A percentile compares a stretch with the other conserved stretches of the same genome.
phyloP scores from a whole-genome alignment of 30 jellyfish, hydroid and myxozoan species.

The Sanderia malayensis region DNA sequence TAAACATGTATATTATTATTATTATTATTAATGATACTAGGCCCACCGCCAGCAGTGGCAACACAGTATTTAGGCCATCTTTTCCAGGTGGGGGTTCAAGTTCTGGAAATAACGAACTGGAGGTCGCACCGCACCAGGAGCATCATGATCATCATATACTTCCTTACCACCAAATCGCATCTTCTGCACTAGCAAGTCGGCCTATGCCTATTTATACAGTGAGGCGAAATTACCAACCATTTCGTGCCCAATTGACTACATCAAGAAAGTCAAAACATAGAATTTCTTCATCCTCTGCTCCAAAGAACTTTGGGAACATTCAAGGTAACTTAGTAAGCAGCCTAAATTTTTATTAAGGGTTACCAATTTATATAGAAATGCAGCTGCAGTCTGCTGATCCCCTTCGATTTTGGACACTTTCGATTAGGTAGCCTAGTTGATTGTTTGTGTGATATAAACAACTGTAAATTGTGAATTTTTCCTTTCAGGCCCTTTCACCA shows the following conservation, averaged over 20 bases:
- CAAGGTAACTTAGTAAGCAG: background rate
- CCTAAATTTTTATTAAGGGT: background rate
- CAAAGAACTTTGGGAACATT: background rate
- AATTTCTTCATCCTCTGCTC: background rate
- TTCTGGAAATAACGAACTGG: conserved; percentile 5
- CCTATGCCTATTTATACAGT: conserved; percentile 1
- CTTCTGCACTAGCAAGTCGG: background rate
- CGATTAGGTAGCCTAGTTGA: too few relatives aligned
- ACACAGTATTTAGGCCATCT: conserved; percentile 2
- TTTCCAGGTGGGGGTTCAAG: background rate
- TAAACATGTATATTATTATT: too few relatives aligned
- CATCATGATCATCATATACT: background rate
- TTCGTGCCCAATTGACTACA: background rate
- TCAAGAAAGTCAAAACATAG: background rate
- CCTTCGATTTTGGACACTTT: too few relatives aligned
- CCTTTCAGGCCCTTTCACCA: conserved; percentile 1
- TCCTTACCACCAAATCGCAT: background rate
- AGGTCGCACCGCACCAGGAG: conserved; percentile 2
- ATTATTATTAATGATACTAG: background rate
- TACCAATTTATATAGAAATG: background rate
- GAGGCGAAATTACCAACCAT: conserved; percentile 2
- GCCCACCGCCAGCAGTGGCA: conserved; percentile 7
- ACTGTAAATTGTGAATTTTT: too few relatives aligned
- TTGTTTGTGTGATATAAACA: too few relatives aligned
- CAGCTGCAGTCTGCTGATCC: background rate